These are phyloP conservation scores for Anas platyrhynchos DNA, from an alignment of 2,113 vertebrate genomes.

Conservation along the genomic window DNA sequence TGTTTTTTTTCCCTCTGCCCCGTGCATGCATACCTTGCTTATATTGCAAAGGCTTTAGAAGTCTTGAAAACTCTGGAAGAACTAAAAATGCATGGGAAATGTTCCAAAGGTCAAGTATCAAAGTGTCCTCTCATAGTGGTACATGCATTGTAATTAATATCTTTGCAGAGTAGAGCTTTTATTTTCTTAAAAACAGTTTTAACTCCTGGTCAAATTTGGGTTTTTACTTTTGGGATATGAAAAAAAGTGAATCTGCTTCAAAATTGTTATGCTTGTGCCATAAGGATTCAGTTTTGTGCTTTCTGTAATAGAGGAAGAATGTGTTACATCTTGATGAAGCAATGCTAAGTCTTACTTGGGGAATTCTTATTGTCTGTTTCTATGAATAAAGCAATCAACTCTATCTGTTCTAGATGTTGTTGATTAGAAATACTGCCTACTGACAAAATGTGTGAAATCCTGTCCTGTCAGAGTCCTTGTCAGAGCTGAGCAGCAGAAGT, in stretches of 20 bases:
- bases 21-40: rapidly evolving
- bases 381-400: neutral
- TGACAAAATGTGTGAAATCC: neutral
- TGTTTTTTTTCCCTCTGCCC: neutral
- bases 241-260: neutral
- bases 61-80: neutral
- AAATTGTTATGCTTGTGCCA: neutral
- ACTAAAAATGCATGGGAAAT: neutral
- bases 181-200: neutral
- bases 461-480: neutral
- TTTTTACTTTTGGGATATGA: neutral
- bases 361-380: neutral
- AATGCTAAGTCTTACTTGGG: neutral
- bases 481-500: neutral
- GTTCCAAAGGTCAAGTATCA: neutral
- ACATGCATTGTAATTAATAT: neutral
- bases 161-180: neutral
- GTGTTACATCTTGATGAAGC: neutral
- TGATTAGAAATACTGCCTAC: neutral
- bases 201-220: neutral
- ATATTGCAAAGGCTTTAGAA: neutral
- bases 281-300: neutral
- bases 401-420: neutral
- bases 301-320: neutral
- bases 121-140: rapidly evolving